Evolutionary conservation across 2,888 invertebrate genomes (phyloP).

Genomic region (Scaptomyza tumidula): DNA sequence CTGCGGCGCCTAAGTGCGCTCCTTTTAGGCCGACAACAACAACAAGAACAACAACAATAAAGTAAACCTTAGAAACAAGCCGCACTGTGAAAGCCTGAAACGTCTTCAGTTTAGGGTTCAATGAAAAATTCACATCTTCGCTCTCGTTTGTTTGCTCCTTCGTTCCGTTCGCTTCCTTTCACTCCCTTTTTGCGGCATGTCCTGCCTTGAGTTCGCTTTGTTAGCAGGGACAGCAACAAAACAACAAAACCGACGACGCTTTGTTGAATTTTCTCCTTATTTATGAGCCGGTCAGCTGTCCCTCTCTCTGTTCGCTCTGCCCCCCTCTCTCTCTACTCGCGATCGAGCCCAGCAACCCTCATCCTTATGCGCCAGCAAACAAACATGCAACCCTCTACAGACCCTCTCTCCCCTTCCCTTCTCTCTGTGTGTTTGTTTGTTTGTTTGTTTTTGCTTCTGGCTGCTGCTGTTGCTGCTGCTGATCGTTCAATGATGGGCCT

Average conservation of each 20-base stretch:
- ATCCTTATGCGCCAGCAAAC: conserved; percentile 32
- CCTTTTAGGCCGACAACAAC: not conserved
- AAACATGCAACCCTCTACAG: conserved; percentile 55
- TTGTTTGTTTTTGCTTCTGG: conserved; percentile 17
- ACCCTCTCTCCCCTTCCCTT: not conserved
- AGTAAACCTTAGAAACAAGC: conserved; percentile 8
- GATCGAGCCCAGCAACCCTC: conserved; percentile 44
- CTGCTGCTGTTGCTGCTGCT: conserved; percentile 20
- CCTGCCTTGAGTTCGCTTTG: conserved; percentile 44
- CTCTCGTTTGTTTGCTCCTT: conserved; percentile 20
- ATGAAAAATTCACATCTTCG: conserved; percentile 16
- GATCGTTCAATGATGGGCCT: conserved; percentile 69
- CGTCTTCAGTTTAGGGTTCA: conserved; percentile 2
- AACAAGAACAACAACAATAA: conserved; percentile 21
- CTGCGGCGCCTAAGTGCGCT: conserved; percentile 45
- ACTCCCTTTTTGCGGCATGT: conserved; percentile 33
- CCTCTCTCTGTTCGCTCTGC: conserved; percentile 4
- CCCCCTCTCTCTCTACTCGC: too few relatives aligned
- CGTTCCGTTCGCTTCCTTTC: conserved; percentile 4
- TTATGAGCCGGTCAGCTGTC: conserved; percentile 54
- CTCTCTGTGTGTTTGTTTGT: not conserved
- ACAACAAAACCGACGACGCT: conserved; percentile 44
- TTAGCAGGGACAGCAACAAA: conserved; percentile 40
- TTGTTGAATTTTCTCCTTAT: conserved; percentile 40
- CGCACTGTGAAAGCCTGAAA: conserved; percentile 18